Evolutionary conservation across 2,113 vertebrate species (phyloP).

Genomic region (Jacana jacana): DNA sequence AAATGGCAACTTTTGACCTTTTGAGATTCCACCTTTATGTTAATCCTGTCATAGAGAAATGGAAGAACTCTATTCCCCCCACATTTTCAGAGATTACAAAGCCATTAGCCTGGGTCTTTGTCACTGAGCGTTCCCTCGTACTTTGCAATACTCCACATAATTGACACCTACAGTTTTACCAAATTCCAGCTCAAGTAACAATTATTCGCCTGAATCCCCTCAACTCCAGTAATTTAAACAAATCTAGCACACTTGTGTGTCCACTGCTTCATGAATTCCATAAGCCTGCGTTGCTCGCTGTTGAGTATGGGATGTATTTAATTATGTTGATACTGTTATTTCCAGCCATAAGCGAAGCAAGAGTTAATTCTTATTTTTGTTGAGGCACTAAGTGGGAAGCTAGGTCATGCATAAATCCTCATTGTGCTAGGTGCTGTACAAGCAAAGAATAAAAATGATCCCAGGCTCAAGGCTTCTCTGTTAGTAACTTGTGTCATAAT

Average conservation of each 20-base stretch:
- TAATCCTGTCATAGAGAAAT: not conserved
- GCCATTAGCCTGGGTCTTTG: not conserved
- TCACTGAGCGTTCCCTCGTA: not conserved
- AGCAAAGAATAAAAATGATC: slow-evolving; percentile 55
- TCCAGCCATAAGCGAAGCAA: slow-evolving; percentile 8
- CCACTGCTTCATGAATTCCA: not conserved
- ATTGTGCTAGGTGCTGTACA: slow-evolving; percentile 48
- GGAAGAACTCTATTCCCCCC: not conserved
- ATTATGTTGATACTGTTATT: not conserved
- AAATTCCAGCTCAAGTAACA: not conserved
- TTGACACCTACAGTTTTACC: not conserved
- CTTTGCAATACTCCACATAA: not conserved
- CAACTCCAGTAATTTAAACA: not conserved
- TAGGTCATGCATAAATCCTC: slow-evolving; percentile 50
- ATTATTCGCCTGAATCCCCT: not conserved
- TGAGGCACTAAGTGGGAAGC: slow-evolving; percentile 26
- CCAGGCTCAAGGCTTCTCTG: slow-evolving; percentile 5
- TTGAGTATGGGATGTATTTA: not conserved
- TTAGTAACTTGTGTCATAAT: slow-evolving; percentile 28
- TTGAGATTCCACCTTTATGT: not conserved
- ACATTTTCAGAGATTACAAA: not conserved
- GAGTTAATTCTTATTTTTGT: slow-evolving; percentile 56
- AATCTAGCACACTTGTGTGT: not conserved
- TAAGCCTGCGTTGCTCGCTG: not conserved
- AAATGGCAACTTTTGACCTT: not conserved